Percentiles rank a stretch among this genome's conserved stretches.
These are phyloP conservation scores for Sternarchorhynchus goeldii DNA, from an alignment of 2,797 vertebrate genomes.

Conservation along the genomic window DNA sequence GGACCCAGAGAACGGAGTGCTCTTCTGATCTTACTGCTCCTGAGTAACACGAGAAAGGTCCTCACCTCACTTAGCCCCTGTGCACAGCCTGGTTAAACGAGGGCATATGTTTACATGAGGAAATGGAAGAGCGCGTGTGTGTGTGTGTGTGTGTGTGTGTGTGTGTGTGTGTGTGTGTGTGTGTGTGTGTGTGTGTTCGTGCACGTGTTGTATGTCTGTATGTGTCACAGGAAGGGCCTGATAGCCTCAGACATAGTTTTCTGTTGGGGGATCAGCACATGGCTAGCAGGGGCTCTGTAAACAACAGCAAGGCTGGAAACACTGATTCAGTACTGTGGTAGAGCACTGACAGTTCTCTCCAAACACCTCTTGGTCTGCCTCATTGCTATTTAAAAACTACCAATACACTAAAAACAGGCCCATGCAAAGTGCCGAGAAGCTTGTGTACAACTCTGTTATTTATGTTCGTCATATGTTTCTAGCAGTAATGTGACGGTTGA, in stretches of 20 bases:
- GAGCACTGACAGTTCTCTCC: slow-evolving; percentile 20
- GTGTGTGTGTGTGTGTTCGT: not conserved
- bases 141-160: slow-evolving; percentile 7
- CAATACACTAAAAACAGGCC: not conserved
- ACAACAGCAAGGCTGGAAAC: slow-evolving; percentile 70
- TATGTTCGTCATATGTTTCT: too few species aligned
- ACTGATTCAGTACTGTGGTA: slow-evolving; percentile 65
- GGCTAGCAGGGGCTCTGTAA: slow-evolving; percentile 68
- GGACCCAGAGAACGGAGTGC: not conserved
- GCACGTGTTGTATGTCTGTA: slow-evolving; percentile 14
- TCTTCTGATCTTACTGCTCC: slow-evolving; percentile 22
- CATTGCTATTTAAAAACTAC: slow-evolving; percentile 12
- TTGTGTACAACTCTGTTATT: not conserved
- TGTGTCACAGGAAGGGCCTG: slow-evolving; percentile 33
- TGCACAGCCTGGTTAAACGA: slow-evolving; percentile 12
- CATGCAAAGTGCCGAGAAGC: not conserved
- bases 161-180: not conserved
- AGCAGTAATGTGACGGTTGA: too few species aligned
- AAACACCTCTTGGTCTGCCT: not conserved
- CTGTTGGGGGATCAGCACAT: slow-evolving; percentile 63
- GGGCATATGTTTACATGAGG: not conserved
- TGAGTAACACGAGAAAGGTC: slow-evolving; percentile 45
- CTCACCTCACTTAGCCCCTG: slow-evolving; percentile 14
- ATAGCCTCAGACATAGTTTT: slow-evolving; percentile 58
- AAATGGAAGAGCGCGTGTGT: slow-evolving; percentile 2